Evolutionary conservation across 1,140 invertebrate genomes (phyloP).

Genomic region (Drosophila ambigua): DNA sequence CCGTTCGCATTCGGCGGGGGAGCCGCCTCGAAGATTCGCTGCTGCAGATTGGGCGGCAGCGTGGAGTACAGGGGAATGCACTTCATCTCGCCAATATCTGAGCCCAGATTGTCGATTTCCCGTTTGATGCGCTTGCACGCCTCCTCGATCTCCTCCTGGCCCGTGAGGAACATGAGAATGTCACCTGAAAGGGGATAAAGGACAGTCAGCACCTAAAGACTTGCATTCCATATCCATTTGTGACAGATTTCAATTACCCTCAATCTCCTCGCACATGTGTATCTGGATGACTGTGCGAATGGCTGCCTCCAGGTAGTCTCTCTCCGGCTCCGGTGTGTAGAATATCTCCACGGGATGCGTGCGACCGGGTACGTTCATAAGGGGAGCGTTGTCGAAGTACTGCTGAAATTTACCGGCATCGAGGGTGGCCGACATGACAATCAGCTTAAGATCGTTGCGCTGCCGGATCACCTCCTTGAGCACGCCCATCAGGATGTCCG

Average conservation of each 20-base stretch:
- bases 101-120: slow-evolving; percentile 98
- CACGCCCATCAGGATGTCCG: slow-evolving; percentile 99
- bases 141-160: slow-evolving; percentile 98
- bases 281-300: slow-evolving; percentile 99
- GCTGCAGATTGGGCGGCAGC: slow-evolving; percentile 98
- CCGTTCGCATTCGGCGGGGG: slow-evolving; percentile 97
- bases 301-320: slow-evolving; percentile 99
- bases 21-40: slow-evolving; percentile 98
- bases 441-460: slow-evolving; percentile 96
- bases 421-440: slow-evolving; percentile 99
- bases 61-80: slow-evolving; percentile 99
- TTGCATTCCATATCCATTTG: background rate
- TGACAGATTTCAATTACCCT: slow-evolving; percentile 83
- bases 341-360: slow-evolving; percentile 98
- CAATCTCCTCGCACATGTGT: slow-evolving; percentile 98
- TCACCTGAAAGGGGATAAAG: slow-evolving; percentile 86
- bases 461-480: slow-evolving; percentile 99
- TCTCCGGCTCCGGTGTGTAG: slow-evolving; percentile 99
- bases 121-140: slow-evolving; percentile 99
- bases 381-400: slow-evolving; percentile 98
- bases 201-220: background rate
- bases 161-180: slow-evolving; percentile 97
- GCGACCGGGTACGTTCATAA: slow-evolving; percentile 99
- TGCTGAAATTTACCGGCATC: slow-evolving; percentile 99
- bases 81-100: slow-evolving; percentile 98